Conservation (phyloP, 35 echinoderm and acorn worm species). For the Strongylocentrotus purpuratus region DNA sequence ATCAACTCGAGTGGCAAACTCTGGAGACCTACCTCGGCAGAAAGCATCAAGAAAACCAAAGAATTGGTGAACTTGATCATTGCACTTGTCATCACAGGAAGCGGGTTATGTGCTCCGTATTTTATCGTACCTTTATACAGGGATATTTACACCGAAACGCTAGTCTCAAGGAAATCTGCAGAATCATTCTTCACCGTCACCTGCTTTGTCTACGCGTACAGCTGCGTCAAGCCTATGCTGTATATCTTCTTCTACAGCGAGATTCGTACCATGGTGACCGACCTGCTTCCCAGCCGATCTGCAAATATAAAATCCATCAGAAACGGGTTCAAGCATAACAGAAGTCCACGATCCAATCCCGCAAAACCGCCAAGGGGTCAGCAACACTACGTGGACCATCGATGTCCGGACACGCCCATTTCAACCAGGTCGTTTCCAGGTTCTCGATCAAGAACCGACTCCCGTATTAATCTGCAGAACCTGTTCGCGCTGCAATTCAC, state of each 20-base stretch:
- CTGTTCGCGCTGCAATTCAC: constrained; percentile 20
- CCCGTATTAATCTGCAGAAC: not conserved
- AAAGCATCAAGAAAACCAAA: constrained; percentile 26
- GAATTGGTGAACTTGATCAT: not conserved
- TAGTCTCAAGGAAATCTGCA: not conserved
- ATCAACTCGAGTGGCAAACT: constrained; percentile 19
- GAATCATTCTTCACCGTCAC: constrained; percentile 7
- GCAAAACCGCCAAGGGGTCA: not conserved
- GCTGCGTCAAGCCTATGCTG: constrained; percentile 33
- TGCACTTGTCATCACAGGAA: not conserved
- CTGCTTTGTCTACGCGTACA: constrained; percentile 24
- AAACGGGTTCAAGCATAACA: not conserved
- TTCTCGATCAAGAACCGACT: not conserved
- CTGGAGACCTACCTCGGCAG: constrained; percentile 25
- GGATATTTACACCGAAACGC: not conserved
- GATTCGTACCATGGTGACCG: not conserved
- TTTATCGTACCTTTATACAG: not conserved
- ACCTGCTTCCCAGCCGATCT: not conserved
- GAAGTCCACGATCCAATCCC: not conserved
- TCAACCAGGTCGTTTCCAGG: constrained; percentile 35
- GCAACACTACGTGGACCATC: constrained; percentile 39
- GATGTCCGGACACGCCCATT: constrained; percentile 24
- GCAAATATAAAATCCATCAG: constrained; percentile 9
- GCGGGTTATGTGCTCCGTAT: not conserved
- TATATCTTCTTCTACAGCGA: constrained; percentile 46